These are phyloP conservation scores for Xerus rutilus DNA, from an alignment of 2,797 vertebrate species.

Conservation along the genomic window DNA sequence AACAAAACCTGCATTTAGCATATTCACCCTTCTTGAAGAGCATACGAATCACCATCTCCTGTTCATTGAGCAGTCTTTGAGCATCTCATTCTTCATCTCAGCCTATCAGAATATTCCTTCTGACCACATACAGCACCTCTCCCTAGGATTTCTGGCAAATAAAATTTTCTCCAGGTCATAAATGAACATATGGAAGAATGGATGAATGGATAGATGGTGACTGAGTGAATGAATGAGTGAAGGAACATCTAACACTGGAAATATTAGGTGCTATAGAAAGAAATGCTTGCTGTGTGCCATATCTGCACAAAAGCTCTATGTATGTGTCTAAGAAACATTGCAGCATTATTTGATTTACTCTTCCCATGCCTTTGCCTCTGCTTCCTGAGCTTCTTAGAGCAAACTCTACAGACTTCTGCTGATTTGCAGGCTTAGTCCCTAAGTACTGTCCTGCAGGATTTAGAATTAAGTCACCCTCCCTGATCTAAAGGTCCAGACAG, in stretches of 20 bases:
- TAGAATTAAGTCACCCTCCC: constrained; percentile 21
- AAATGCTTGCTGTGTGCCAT: neutral
- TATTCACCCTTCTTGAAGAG: neutral
- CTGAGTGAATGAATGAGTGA: neutral
- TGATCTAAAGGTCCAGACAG: neutral
- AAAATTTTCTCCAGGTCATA: constrained; percentile 25
- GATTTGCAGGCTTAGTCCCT: neutral
- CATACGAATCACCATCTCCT: neutral
- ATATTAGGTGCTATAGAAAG: neutral
- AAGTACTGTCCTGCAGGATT: neutral
- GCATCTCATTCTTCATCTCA: neutral
- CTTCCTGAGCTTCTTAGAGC: constrained; percentile 25
- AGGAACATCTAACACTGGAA: neutral
- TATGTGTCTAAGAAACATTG: neutral
- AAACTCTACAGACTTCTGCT: neutral
- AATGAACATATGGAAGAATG: neutral
- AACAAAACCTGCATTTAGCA: constrained; percentile 34
- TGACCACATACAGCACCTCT: neutral
- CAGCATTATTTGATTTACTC: neutral
- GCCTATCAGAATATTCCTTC: constrained; percentile 16
- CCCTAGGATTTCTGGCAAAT: neutral
- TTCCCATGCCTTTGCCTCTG: neutral
- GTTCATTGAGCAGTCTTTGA: neutral
- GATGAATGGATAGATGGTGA: neutral
- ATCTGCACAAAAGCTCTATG: neutral